These are phyloP conservation scores for Lapara coniferarum DNA, from an alignment of 2,888 invertebrate genomes.

Conservation along the genomic window DNA sequence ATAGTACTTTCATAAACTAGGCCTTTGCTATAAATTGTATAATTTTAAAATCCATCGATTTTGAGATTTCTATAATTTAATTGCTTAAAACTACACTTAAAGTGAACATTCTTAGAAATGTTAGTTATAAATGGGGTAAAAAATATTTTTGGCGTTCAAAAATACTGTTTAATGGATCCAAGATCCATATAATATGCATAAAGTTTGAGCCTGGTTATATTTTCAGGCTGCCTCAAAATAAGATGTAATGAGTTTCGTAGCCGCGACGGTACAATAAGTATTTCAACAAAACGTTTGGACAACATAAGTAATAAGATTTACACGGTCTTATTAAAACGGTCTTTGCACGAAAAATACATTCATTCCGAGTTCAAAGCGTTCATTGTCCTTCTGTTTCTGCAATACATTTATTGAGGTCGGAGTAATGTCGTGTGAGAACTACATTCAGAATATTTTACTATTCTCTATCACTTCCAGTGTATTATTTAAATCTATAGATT, in stretches of 20 bases:
- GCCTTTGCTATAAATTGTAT: too few relatives aligned
- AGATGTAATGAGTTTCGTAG: not conserved
- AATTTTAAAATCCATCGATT: too few relatives aligned
- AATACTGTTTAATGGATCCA: too few relatives aligned
- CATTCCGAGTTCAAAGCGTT: not conserved
- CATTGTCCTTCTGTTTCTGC: not conserved
- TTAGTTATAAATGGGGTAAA: too few relatives aligned
- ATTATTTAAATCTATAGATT: too few relatives aligned
- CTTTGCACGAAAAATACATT: conserved; percentile 1
- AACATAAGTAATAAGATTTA: conserved; percentile 16
- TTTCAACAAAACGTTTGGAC: not conserved
- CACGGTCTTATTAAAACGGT: not conserved
- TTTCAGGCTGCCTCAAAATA: not conserved
- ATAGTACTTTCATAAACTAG: too few relatives aligned
- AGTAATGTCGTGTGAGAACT: not conserved
- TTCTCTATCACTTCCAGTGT: too few relatives aligned
- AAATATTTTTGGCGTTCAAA: too few relatives aligned
- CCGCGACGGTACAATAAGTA: not conserved
- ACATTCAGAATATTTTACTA: not conserved
- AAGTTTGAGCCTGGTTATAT: too few relatives aligned
- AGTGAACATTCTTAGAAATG: too few relatives aligned
- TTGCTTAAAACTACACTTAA: too few relatives aligned
- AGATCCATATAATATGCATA: not conserved
- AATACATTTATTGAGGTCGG: not conserved
- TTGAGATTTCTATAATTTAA: too few relatives aligned